Conservation (phyloP, 2,888 invertebrate genomes). For the Microctonus aethiopoides region DNA sequence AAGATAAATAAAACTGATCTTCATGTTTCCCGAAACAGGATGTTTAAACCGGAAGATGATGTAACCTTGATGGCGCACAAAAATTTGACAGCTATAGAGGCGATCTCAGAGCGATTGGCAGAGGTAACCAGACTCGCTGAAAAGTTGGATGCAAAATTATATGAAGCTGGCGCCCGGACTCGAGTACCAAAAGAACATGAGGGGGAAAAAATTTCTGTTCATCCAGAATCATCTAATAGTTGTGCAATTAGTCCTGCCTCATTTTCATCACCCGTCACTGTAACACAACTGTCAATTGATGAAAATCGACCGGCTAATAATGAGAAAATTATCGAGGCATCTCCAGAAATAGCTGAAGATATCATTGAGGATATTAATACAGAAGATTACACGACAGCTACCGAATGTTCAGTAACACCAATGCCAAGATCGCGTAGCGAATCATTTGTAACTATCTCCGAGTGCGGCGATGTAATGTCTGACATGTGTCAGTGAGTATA, state of each 20-base stretch:
- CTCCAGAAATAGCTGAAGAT: constrained; percentile 31
- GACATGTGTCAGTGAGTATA: constrained; percentile 21
- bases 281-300: not conserved
- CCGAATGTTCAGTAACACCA: constrained; percentile 75
- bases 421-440: constrained; percentile 71
- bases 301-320: not conserved
- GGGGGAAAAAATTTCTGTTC: constrained; percentile 34
- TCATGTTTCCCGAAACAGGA: constrained; percentile 47
- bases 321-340: constrained; percentile 8
- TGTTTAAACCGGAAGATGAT: constrained; percentile 51
- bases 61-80: constrained; percentile 35
- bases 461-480: constrained; percentile 69
- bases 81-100: constrained; percentile 75
- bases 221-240: constrained; percentile 5
- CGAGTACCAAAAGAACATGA: constrained; percentile 47
- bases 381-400: constrained; percentile 76
- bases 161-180: constrained; percentile 62
- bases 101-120: constrained; percentile 74
- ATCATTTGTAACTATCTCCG: constrained; percentile 77
- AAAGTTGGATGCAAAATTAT: constrained; percentile 71
- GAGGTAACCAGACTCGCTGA: constrained; percentile 77
- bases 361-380: constrained; percentile 69
- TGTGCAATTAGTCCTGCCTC: constrained; percentile 1
- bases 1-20: not conserved
- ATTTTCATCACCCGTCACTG: not conserved